Evolutionary conservation across 2,113 vertebrate genomes (phyloP), one percentile per base, ranked within the genome.

Genomic region (Tragulus kanchil): DNA sequence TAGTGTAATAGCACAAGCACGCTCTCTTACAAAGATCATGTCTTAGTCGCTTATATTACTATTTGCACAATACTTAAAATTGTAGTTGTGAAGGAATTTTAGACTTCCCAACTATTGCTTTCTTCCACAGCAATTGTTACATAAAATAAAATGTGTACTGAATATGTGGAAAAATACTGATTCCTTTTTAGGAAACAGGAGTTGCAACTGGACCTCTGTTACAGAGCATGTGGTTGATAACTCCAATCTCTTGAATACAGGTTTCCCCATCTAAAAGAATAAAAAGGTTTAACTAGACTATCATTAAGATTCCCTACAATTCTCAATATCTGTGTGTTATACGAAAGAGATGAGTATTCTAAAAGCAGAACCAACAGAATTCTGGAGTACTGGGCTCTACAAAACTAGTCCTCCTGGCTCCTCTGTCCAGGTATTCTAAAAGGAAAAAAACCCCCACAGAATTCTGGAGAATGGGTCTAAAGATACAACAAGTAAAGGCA

Each of bases 401-500:
- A 6, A 73, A 73, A 73, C 11, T 45, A 36, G 36, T 36, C 36
- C 36, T 36, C 36, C 36, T 45, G 21, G 21, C 42, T 73, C 25
- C 11, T 25, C 69, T 25, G 42, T 45, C 13, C 45, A 73, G n/a
- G n/a, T n/a, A n/a, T n/a, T n/a, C n/a, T n/a, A n/a, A n/a, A n/a
- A n/a, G n/a, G n/a, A n/a, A n/a, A n/a, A n/a, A n/a, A n/a, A n/a
- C n/a, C n/a, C n/a, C n/a, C n/a, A n/a, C n/a, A n/a, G n/a, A n/a
- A n/a, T n/a, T n/a, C n/a, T n/a, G n/a, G n/a, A n/a, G n/a, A n/a
- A n/a, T n/a, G n/a, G n/a, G n/a, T n/a, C 96, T 92, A 5, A 93
- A 97, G 97, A 95, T 65, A 81, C 1, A 0, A n/a, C 31, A 67
- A 90, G 62, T 81, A 90, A 97, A 93, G 97, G 69, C 21, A 94